These are phyloP conservation scores for Chrysomallon squamiferum DNA, from an alignment of 1,140 invertebrate genomes.

Conservation along the genomic window DNA sequence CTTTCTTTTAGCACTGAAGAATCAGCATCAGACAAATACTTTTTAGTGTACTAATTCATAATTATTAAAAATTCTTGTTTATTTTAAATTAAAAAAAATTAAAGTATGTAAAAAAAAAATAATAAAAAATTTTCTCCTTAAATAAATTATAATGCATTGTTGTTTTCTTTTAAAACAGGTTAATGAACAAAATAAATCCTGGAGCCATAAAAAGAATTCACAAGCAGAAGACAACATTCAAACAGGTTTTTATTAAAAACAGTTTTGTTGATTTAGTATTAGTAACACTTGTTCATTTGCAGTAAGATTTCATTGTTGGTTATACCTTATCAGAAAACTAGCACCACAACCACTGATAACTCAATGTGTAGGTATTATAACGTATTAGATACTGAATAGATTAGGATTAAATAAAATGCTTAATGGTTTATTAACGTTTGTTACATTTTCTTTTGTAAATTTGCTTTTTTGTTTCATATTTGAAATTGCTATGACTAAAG, in stretches of 20 bases:
- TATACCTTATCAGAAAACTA: background rate
- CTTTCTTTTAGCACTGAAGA: background rate
- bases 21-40: background rate
- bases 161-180: no score
- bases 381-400: no score
- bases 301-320: background rate
- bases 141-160: no score
- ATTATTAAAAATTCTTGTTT: background rate
- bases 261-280: no score
- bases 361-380: no score
- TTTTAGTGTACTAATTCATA: background rate
- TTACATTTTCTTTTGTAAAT: no score
- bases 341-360: no score
- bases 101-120: background rate
- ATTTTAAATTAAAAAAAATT: background rate
- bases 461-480: no score
- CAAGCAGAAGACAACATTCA: background rate
- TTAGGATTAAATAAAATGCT: no score
- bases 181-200: slow-evolving; percentile 4
- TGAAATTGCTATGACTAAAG: no score
- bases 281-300: background rate
- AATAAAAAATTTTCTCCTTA: background rate
- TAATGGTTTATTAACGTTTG: no score
- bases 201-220: background rate
- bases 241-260: background rate